Evolutionary conservation across 1,140 invertebrate genomes (phyloP).

Genomic region (Microplitis demolitor): DNA sequence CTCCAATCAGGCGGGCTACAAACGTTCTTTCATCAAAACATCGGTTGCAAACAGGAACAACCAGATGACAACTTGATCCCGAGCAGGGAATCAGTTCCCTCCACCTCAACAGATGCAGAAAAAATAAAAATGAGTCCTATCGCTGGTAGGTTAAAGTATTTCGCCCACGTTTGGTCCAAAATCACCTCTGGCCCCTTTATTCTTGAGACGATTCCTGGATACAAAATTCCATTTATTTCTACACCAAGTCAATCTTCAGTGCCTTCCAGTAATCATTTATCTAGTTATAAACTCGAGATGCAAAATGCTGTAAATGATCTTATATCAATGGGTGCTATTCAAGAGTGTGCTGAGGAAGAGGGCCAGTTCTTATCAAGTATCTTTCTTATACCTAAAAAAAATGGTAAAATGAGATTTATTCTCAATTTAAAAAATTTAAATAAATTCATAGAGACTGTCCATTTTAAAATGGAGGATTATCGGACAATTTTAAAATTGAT

Average conservation of each 20-base stretch:
- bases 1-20: too few species aligned
- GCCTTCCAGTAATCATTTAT: neutral
- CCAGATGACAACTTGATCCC: too few species aligned
- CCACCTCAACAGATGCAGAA: too few species aligned
- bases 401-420: conserved; percentile 36
- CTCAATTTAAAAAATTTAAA: conserved; percentile 38
- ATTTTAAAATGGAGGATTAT: conserved; percentile 39
- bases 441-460: conserved; percentile 30
- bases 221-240: conserved; percentile 27
- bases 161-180: conserved; percentile 18
- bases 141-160: conserved; percentile 21
- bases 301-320: conserved; percentile 10
- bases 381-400: conserved; percentile 36
- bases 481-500: conserved; percentile 35
- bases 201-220: conserved; percentile 23
- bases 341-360: neutral
- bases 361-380: conserved; percentile 33
- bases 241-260: neutral
- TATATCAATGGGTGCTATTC: neutral
- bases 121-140: neutral
- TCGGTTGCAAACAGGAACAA: too few species aligned
- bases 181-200: conserved; percentile 29
- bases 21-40: too few species aligned
- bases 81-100: too few species aligned
- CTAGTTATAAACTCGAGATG: neutral